Percentiles rank a stretch among this genome's conserved stretches.
phyloP scores from a whole-genome alignment of 2,888 invertebrate genomes.

The Campoplex capitator region DNA sequence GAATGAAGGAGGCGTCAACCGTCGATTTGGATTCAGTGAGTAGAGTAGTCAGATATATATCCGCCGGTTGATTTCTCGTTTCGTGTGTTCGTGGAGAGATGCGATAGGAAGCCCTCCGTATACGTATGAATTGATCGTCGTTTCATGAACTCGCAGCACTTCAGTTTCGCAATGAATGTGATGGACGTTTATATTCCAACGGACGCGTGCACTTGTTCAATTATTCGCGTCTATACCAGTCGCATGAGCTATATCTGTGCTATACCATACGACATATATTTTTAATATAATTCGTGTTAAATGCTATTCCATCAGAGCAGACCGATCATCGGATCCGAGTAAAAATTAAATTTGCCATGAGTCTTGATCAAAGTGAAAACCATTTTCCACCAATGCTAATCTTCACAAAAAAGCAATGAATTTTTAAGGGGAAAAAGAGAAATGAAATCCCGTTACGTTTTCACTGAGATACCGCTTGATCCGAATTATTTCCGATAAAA shows the following conservation, averaged over 20 bases:
- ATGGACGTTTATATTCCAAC: neutral
- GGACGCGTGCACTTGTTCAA: neutral
- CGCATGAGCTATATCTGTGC: neutral
- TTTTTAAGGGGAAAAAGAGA: neutral
- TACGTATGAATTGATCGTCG: neutral
- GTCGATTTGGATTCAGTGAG: constrained; percentile 31
- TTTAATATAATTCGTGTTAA: neutral
- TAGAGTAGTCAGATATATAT: constrained; percentile 19
- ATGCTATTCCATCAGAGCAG: neutral
- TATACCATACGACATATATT: neutral
- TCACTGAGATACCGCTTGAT: neutral
- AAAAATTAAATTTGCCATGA: too few relatives aligned
- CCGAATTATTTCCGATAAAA: neutral
- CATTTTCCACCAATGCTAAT: neutral
- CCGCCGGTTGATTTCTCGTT: constrained; percentile 6
- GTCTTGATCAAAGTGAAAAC: too few relatives aligned
- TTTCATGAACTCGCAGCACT: constrained; percentile 2
- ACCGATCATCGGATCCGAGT: too few relatives aligned
- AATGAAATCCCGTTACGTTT: neutral
- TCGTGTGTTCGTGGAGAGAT: constrained; percentile 28
- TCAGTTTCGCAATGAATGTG: neutral
- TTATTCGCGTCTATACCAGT: neutral
- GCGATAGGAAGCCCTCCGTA: neutral
- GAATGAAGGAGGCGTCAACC: constrained; percentile 44
- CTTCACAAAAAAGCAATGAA: neutral